Conservation (phyloP, 2,113 vertebrate genomes). For the Nyctereutes procyonoides region DNA sequence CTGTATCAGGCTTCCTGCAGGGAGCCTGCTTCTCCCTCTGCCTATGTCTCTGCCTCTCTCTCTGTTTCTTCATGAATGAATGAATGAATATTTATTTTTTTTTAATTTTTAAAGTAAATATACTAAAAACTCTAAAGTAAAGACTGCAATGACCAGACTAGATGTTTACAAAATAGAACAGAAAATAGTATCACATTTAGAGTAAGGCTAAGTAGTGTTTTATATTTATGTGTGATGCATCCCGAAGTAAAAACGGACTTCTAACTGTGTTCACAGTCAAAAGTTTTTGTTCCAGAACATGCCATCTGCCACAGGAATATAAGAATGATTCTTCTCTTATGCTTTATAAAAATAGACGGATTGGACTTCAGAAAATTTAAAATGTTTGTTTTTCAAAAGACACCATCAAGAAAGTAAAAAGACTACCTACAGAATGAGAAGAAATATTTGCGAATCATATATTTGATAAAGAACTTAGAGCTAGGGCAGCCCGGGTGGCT, state of each 20-base stretch:
- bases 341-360: not conserved
- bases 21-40: too few relatives aligned
- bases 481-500: not conserved
- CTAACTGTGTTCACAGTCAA: not conserved
- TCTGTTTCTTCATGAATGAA: too few relatives aligned
- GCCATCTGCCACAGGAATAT: not conserved
- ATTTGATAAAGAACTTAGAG: not conserved
- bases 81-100: not conserved
- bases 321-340: not conserved
- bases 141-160: not conserved
- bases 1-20: too few relatives aligned
- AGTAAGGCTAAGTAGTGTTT: not conserved
- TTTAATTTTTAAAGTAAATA: not conserved
- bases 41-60: too few relatives aligned
- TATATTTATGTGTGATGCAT: not conserved
- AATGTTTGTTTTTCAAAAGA: conserved; percentile 9
- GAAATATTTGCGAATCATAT: not conserved
- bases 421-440: not conserved
- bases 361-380: conserved; percentile 22
- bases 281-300: not conserved
- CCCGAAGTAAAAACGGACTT: not conserved
- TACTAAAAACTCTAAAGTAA: not conserved
- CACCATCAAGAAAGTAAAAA: not conserved
- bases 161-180: not conserved
- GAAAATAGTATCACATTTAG: not conserved